Evolutionary conservation across 2,113 vertebrate species (phyloP), one percentile per base, ranked within the genome.

Genomic region (Myrmophylax atrothorax): DNA sequence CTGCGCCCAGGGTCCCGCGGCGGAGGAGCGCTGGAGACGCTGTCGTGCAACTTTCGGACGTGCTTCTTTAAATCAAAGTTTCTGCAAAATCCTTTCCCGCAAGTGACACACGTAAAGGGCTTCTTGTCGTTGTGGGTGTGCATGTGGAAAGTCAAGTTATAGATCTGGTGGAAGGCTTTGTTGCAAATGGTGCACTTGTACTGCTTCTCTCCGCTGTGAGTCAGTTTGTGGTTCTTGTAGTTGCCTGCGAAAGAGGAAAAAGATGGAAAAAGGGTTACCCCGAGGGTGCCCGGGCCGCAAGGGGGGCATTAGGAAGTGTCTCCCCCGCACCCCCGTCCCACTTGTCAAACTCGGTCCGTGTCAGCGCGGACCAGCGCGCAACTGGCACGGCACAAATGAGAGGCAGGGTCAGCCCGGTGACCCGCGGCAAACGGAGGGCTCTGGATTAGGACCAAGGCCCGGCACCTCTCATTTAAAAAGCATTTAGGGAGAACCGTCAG

Each of bases 91-190:
- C 99, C 99, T 96, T 99, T 99, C 84, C 99, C 98, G 95, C 99
- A 99, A 94, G 98, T 98, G 96, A 97, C 97, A 72, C 99, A 99
- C 26, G 98, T 99, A 96, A 99, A 99, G 68, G 99, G 99, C 97
- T 99, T 99, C 98, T 99, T 99, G 97, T 99, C 99, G 68, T 99
- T 99, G 98, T 99, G 99, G 53, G 99, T 99, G 98, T 99, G 99
- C 99, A 99, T 99, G 97, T 99, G 99, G 96, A 99, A 99, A 76
- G 98, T 99, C 89, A 99, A 97, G 92, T 99, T 99, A 97, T 99
- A 99, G 95, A 99, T 97, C 97, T 99, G 98, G 94, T 99, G 99
- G 96, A 99, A 99, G 91, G 99, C 99, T 97, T 99, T 99, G 98
- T 98, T 99, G 97, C 99, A 99, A 86, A 99, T 98, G 47, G 98